phyloP scores from a whole-genome alignment of 2,888 invertebrate genomes.

The Ochropleura plecta region DNA sequence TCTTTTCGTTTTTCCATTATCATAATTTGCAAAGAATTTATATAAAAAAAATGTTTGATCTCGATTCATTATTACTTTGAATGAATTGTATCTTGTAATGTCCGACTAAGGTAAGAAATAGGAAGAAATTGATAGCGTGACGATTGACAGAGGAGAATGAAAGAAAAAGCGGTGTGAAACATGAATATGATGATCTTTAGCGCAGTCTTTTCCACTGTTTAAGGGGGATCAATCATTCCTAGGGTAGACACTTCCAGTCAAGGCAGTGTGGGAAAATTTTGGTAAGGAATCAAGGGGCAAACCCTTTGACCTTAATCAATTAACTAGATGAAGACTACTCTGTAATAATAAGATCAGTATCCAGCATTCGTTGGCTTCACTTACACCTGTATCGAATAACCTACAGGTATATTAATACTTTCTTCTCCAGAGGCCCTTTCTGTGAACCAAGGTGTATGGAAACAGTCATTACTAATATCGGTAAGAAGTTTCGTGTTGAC shows the following conservation, averaged over 20 bases:
- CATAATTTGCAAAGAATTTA: too few relatives aligned
- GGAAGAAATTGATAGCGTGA: too few relatives aligned
- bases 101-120: too few relatives aligned
- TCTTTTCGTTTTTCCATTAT: too few relatives aligned
- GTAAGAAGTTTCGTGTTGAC: too few relatives aligned
- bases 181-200: not conserved
- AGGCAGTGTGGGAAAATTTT: not conserved
- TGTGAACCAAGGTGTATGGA: too few relatives aligned
- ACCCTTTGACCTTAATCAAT: slow-evolving; percentile 4
- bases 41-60: not conserved
- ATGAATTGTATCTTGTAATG: not conserved
- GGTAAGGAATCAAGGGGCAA: not conserved
- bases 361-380: slow-evolving; percentile 19
- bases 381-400: slow-evolving; percentile 28
- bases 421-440: too few relatives aligned
- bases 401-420: too few relatives aligned
- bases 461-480: too few relatives aligned
- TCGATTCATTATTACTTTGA: too few relatives aligned
- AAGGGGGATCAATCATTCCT: not conserved
- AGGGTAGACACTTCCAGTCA: not conserved
- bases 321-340: not conserved
- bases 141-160: too few relatives aligned
- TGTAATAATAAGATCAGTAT: slow-evolving; percentile 13
- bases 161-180: too few relatives aligned
- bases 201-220: not conserved